Base-by-base conservation (phyloP, 2,888 invertebrate genomes). In the Margaritifera margaritifera region DNA sequence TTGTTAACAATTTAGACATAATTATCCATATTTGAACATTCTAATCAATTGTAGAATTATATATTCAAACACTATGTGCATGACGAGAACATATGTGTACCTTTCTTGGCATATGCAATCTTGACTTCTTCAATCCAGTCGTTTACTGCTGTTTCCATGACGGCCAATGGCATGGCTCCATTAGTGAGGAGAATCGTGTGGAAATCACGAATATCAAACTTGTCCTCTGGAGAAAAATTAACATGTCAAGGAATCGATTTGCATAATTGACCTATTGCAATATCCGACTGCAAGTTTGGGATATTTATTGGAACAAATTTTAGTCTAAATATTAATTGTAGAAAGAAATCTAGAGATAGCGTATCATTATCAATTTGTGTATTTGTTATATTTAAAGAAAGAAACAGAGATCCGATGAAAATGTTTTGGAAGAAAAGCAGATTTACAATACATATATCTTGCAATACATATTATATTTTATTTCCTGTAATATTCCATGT, bases 201-300 rank as follows among this genome's bases (percentile, higher is more conserved):
- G 77, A 89, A 90, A 11, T 87, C 84, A 25, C 77, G 74, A 25
- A 88, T 70, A 68, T 89, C 84, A 77, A 89, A 90, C 18, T 69
- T 66, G 11, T 75, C 50, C 6, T 83, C 84, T 85, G 69, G 15
- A 74, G 50, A 68, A 59, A 31, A 67, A 61, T 25, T 22, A 53
- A 20, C 19, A 54, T 63, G 55, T 20, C 20, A 22, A 62, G 22
- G 2, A 31, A 50, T 4, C 18, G 20, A 50, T 22, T 42, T n/a
- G 4, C 51, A 51, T 50, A 50, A 42, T 50, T 62, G 51, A 3
- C 8, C 0, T 22, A n/a, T 31, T 20, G 27, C 19, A 0, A 22
- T 57, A 57, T 18, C 20, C 18, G 18, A 22, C 18, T 20, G 6
- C 25, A 57, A 22, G 19, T 57, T 57, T 5, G 20, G 1, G 20